Percentiles rank a stretch among this genome's conserved stretches.
These are phyloP conservation scores for Noctua janthe DNA, from an alignment of 2,888 invertebrate species.

Conservation along the genomic window DNA sequence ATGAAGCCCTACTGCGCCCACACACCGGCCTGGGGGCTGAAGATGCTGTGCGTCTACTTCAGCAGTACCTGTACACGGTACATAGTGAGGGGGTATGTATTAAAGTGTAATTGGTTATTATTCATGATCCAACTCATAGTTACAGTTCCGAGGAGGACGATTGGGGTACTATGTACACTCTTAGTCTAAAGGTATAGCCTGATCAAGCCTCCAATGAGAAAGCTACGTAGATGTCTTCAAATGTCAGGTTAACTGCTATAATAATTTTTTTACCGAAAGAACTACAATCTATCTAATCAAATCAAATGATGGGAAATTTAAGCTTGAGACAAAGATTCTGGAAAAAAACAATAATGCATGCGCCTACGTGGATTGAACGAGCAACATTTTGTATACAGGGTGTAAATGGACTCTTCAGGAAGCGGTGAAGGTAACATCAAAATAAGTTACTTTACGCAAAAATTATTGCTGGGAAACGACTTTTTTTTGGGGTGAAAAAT, in stretches of 20 bases:
- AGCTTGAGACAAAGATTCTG: background rate
- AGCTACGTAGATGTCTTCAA: too few species aligned
- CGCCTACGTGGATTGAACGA: background rate
- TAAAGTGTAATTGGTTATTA: background rate
- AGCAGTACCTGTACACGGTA: constrained; percentile 94
- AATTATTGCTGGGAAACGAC: too few species aligned
- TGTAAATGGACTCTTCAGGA: too few species aligned
- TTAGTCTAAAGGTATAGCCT: too few species aligned
- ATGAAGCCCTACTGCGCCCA: constrained; percentile 95
- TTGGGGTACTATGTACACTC: background rate
- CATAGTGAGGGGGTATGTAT: constrained; percentile 91
- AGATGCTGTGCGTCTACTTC: constrained; percentile 95
- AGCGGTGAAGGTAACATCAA: too few species aligned
- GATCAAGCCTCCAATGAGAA: too few species aligned
- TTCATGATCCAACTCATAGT: background rate
- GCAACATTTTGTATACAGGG: background rate
- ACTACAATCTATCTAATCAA: too few species aligned
- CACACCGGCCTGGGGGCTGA: constrained; percentile 96
- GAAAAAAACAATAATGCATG: background rate
- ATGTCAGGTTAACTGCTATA: too few species aligned
- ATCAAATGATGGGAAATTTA: background rate
- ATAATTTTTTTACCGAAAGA: too few species aligned
- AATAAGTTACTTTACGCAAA: too few species aligned
- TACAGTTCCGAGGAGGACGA: background rate
- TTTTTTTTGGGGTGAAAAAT: too few species aligned